A percentile compares a stretch with the other conserved stretches of the same genome.
Evolutionary conservation across 2,797 vertebrate species (phyloP).

Genomic region (Margarornis squamiger): DNA sequence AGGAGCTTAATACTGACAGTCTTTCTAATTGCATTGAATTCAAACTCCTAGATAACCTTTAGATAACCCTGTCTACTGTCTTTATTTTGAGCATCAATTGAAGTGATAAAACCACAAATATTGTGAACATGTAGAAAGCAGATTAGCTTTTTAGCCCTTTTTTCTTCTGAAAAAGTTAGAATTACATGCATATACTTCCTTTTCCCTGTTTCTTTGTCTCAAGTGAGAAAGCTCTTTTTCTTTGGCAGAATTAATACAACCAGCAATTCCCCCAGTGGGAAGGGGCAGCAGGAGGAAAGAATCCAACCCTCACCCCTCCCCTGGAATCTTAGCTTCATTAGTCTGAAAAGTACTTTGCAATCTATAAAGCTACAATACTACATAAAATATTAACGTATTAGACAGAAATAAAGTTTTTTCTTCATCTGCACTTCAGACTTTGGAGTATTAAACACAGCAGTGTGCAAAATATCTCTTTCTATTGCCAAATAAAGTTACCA

Average conservation of each 20-base stretch:
- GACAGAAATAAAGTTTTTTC: background rate
- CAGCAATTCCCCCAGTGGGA: background rate
- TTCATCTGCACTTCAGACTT: background rate
- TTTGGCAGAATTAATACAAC: background rate
- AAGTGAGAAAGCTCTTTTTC: background rate
- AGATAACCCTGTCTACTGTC: background rate
- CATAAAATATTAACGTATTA: background rate
- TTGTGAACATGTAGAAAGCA: background rate
- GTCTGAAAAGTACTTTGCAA: background rate
- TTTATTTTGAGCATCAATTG: background rate
- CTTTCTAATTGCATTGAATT: background rate
- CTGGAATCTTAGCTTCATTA: background rate
- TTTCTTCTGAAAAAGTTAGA: background rate
- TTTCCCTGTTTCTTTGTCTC: background rate
- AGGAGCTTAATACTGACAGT: background rate
- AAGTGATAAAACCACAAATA: background rate
- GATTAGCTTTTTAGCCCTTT: background rate
- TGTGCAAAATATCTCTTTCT: background rate
- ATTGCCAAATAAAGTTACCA: background rate
- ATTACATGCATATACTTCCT: background rate
- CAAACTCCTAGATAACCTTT: background rate
- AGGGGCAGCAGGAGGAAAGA: background rate
- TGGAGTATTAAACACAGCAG: background rate
- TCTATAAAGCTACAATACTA: background rate
- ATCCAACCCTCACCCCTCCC: background rate